Conservation (phyloP, 2,888 invertebrate genomes). For the Subacronicta megacephala region DNA sequence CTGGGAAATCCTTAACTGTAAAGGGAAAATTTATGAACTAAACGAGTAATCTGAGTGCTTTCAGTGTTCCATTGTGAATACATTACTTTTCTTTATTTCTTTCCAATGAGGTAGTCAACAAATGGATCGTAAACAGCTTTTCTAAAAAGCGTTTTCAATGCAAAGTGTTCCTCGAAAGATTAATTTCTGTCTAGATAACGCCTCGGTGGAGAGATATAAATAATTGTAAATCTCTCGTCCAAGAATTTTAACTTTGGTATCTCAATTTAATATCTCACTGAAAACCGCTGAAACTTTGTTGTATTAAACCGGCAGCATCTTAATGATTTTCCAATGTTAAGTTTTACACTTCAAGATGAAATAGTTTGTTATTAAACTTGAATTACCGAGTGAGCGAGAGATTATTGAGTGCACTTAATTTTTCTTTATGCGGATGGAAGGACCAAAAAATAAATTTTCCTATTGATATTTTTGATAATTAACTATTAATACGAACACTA, state of each 20-base stretch:
- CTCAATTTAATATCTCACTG: conserved; percentile 23
- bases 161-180: conserved; percentile 15
- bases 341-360: conserved; percentile 37
- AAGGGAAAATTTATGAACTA: too few relatives aligned
- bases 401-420: neutral
- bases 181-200: conserved; percentile 20
- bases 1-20: too few relatives aligned
- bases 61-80: too few relatives aligned
- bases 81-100: too few relatives aligned
- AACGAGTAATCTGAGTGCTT: too few relatives aligned
- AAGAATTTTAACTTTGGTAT: conserved; percentile 30
- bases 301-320: conserved; percentile 27
- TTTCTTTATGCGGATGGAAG: conserved; percentile 1
- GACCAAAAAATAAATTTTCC: neutral
- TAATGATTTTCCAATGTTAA: conserved; percentile 47
- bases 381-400: conserved; percentile 12
- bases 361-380: conserved; percentile 26
- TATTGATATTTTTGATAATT: too few relatives aligned
- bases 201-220: conserved; percentile 21
- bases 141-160: conserved; percentile 9
- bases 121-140: neutral
- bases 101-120: too few relatives aligned
- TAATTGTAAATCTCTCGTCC: neutral
- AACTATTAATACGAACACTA: too few relatives aligned
- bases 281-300: conserved; percentile 34